Percentiles rank a stretch among this genome's conserved stretches.
phyloP scores from a whole-genome alignment of 2,888 invertebrate species.

The Lordiphosa fenestrarum region DNA sequence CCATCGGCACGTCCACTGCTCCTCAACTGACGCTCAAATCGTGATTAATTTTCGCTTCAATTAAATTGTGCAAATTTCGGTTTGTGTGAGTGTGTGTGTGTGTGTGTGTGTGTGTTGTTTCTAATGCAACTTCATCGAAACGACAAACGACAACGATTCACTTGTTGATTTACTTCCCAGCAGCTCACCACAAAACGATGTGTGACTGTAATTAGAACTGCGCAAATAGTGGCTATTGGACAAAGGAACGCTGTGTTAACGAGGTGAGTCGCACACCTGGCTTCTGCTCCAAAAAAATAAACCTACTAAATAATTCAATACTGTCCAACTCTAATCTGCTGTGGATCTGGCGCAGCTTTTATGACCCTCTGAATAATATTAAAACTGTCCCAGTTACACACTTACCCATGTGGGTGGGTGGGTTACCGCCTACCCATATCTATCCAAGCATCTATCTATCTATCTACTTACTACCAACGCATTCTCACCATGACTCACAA shows the following conservation, averaged over 20 bases:
- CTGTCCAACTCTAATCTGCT: conserved; percentile 11
- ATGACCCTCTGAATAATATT: conserved; percentile 57
- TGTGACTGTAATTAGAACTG: conserved; percentile 57
- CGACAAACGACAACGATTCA: conserved; percentile 11
- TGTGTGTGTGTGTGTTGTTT: conserved; percentile 26
- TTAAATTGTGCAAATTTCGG: conserved; percentile 59
- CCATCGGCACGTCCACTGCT: conserved; percentile 53
- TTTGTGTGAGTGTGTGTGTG: no score
- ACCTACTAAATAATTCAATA: conserved; percentile 36
- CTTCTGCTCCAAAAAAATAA: no score
- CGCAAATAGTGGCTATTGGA: conserved; percentile 49
- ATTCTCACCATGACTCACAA: conserved; percentile 7
- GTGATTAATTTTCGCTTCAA: conserved; percentile 66
- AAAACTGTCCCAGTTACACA: conserved; percentile 62
- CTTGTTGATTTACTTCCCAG: conserved; percentile 17
- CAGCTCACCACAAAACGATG: conserved; percentile 13
- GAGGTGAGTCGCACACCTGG: conserved; percentile 26
- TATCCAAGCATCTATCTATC: conserved; percentile 6
- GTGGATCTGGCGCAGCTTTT: conserved; percentile 37
- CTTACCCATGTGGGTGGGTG: conserved; percentile 25
- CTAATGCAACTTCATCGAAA: conserved; percentile 40
- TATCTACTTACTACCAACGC: no score
- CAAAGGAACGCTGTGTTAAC: conserved; percentile 33
- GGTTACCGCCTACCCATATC: neutral
- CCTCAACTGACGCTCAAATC: conserved; percentile 58